Conservation (phyloP, 2,888 invertebrate genomes). For the Coelinius sp. region DNA sequence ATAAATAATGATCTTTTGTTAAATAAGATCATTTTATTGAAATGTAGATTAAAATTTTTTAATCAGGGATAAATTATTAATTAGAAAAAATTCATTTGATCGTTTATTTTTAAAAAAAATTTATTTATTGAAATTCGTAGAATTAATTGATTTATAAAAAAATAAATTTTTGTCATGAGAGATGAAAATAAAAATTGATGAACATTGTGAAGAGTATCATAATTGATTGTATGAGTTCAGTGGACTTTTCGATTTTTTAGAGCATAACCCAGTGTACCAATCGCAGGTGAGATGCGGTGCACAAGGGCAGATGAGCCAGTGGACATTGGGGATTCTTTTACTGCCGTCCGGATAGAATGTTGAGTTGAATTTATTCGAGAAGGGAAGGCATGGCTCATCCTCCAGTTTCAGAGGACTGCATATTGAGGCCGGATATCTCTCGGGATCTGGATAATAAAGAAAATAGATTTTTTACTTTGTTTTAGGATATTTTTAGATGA, state of each 20-base stretch:
- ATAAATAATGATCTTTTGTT: no score
- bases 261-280: neutral
- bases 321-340: neutral
- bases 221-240: no score
- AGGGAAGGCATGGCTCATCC: neutral
- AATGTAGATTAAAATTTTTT: no score
- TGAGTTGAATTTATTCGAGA: neutral
- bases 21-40: no score
- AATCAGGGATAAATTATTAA: no score
- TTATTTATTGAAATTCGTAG: neutral
- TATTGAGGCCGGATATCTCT: neutral
- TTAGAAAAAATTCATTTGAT: no score
- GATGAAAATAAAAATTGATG: neutral
- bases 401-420: neutral
- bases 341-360: neutral
- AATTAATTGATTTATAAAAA: neutral
- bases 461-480: no score
- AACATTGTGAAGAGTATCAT: neutral
- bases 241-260: neutral
- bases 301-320: neutral
- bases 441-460: neutral
- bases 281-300: neutral
- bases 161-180: no score
- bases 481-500: no score
- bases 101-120: no score